A percentile compares a stretch with the other conserved stretches of the same genome.
Conservation (phyloP, 2,113 vertebrate species). For the Gymnocephalus cernua region DNA sequence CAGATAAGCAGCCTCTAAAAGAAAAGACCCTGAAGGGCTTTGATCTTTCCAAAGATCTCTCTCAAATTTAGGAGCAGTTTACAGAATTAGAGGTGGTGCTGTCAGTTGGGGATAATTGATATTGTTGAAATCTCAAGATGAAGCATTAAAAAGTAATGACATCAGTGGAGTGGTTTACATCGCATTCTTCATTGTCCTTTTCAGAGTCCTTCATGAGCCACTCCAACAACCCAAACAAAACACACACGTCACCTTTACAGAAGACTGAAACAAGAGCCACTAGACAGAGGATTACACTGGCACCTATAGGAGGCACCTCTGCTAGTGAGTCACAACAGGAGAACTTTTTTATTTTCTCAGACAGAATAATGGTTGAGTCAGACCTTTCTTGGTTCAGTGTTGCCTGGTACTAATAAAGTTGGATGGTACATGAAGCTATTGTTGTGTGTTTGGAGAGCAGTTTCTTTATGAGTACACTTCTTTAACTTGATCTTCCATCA, state of each 20-base stretch:
- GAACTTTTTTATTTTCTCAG: background rate
- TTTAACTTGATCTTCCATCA: background rate
- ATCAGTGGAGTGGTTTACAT: background rate
- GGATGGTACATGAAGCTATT: background rate
- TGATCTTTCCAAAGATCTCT: constrained; percentile 84
- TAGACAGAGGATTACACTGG: constrained; percentile 86
- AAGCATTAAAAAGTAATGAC: background rate
- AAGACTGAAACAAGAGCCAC: constrained; percentile 87
- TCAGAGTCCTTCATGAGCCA: constrained; percentile 82
- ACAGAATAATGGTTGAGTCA: background rate
- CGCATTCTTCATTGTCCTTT: background rate
- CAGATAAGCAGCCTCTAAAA: constrained; percentile 85
- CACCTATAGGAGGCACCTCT: constrained; percentile 75
- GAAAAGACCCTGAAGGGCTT: constrained; percentile 84
- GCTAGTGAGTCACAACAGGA: constrained; percentile 77
- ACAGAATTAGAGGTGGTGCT: background rate
- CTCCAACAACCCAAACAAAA: constrained; percentile 74
- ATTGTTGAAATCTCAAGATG: background rate
- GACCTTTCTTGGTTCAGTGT: background rate
- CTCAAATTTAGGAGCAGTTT: background rate
- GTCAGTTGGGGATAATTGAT: background rate
- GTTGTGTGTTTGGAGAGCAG: background rate
- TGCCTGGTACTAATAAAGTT: background rate
- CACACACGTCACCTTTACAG: constrained; percentile 82
- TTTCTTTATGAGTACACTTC: background rate